Base-by-base conservation (phyloP, 53 echinoderm and acorn worm species). In the Antedon mediterranea region DNA sequence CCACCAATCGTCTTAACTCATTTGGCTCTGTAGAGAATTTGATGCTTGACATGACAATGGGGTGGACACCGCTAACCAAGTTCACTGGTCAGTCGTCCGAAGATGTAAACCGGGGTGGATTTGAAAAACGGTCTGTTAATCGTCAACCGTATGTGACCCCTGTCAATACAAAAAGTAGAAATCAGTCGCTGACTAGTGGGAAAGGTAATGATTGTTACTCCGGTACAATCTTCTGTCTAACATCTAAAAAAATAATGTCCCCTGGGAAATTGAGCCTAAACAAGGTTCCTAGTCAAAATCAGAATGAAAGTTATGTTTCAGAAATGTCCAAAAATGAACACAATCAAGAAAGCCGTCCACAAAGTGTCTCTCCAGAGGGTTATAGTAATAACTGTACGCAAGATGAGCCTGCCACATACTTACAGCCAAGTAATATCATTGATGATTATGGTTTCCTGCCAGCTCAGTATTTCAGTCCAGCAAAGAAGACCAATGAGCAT, bases 1-100 rank as follows among this genome's bases (percentile, higher is more conserved):
- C 43, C 79, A 30, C 43, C 37, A 72, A 73, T 41, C 85, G 85
- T 34, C 73, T 91, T 75, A 31, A 83, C 28, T 79, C 88, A 0
- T 92, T 86, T 74, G 79, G 86, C 37, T 92, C 92, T 0, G 84
- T 92, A 30, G 92, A 92, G 80, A 92, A 86, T 32, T 89, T 91
- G 30, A 89, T 92, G 92, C 28, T 92, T 30, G 89, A 92, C 43
- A 84, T 92, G 86, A 92, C 92, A 7, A 86, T 79, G 43, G 92
- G 83, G 33, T 84, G 92, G 32, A 32, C 32, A 28, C 76, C 76
- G 5, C 32, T 34, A 76, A 76, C 33, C 29, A 32, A 33, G 32
- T 33, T 32, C 32, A 33, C 34, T 33, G 28, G 34, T 32, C 74
- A 31, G 74, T 28, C 74, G 2, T 8, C 31, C 6, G 28, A 34